phyloP scores from a whole-genome alignment of 2,888 invertebrate genomes.

The Cheilosia pagana region DNA sequence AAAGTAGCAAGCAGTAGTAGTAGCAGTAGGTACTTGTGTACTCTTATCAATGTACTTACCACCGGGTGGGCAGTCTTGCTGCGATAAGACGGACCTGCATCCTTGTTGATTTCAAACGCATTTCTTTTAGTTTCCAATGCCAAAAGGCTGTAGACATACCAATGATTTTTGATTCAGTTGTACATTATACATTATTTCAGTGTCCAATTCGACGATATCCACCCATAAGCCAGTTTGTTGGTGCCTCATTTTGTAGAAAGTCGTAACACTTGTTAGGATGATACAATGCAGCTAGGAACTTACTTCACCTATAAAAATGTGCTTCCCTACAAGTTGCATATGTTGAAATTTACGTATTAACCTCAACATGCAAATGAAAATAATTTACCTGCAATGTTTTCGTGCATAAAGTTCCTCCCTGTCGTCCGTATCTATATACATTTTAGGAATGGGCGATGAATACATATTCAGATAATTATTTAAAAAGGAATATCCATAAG shows the following conservation, averaged over 20 bases:
- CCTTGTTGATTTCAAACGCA: not conserved
- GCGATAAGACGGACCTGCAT: not conserved
- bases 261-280: not conserved
- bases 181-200: not conserved
- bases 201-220: not conserved
- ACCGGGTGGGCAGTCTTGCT: constrained; percentile 6
- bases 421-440: not conserved
- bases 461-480: not conserved
- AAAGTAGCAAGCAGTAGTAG: not conserved
- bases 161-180: too few relatives aligned
- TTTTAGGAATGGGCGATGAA: not conserved
- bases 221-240: not conserved
- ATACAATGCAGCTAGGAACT: too few relatives aligned
- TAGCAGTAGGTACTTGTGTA: constrained; percentile 1
- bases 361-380: too few relatives aligned
- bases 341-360: too few relatives aligned
- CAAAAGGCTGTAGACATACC: not conserved
- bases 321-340: too few relatives aligned
- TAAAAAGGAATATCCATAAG: not conserved
- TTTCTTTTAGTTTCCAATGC: not conserved
- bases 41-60: constrained; percentile 3
- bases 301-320: too few relatives aligned
- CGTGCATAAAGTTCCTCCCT: too few relatives aligned
- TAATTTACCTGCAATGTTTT: too few relatives aligned
- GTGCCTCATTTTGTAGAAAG: not conserved